Evolutionary conservation across 2,113 vertebrate species (phyloP).

Genomic region (Antigone vipio): DNA sequence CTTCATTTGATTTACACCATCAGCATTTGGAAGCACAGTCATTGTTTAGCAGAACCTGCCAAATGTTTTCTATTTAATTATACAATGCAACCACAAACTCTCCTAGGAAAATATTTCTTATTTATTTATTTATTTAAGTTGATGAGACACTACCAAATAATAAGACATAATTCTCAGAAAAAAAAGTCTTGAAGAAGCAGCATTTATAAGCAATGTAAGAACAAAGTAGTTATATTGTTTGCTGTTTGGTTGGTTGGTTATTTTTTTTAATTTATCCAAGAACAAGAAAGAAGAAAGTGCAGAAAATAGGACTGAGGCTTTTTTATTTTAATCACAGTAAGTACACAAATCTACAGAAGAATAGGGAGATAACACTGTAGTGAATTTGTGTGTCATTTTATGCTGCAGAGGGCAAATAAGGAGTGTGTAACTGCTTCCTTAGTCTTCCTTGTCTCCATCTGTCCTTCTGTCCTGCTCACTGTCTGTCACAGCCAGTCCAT

Average conservation of each 20-base stretch:
- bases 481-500: neutral
- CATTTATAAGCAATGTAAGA: neutral
- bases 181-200: neutral
- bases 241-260: too few species aligned
- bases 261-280: neutral
- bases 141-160: neutral
- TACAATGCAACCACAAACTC: neutral
- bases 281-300: neutral
- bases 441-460: neutral
- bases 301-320: neutral
- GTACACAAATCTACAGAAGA: neutral
- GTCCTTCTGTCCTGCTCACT: neutral
- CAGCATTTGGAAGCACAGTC: constrained; percentile 18
- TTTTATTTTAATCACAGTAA: neutral
- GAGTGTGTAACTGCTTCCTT: neutral
- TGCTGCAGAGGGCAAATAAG: neutral
- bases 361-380: neutral
- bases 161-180: neutral
- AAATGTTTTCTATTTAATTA: constrained; percentile 51
- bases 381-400: neutral
- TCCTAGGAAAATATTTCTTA: neutral
- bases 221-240: neutral
- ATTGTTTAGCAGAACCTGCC: constrained; percentile 43
- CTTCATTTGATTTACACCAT: constrained; percentile 37
- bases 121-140: neutral